Evolutionary conservation across 2,113 vertebrate genomes (phyloP).

Genomic region (Sinocyclocheilus rhinocerous): DNA sequence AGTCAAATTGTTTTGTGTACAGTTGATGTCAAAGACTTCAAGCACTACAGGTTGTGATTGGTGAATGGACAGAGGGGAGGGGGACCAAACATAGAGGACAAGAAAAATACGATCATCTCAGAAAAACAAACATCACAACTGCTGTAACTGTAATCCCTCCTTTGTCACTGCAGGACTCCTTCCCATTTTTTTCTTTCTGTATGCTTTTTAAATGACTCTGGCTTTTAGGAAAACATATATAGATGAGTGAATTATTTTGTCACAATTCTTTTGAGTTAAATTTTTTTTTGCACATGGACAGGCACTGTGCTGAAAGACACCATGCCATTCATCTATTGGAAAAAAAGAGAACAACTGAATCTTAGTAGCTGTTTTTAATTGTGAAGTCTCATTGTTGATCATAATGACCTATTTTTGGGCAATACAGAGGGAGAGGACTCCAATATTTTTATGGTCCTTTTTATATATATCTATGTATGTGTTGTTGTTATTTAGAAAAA

Average conservation of each 20-base stretch:
- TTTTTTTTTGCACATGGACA: constrained; percentile 67
- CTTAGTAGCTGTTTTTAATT: constrained; percentile 85
- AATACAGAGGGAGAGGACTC: constrained; percentile 94
- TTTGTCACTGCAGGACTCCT: constrained; percentile 72
- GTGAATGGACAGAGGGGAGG: constrained; percentile 55
- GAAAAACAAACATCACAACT: constrained; percentile 74
- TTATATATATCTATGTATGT: constrained; percentile 67
- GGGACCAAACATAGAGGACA: constrained; percentile 68
- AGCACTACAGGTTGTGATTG: constrained; percentile 83
- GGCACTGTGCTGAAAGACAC: constrained; percentile 64
- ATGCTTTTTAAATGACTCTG: constrained; percentile 55
- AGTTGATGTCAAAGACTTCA: constrained; percentile 90
- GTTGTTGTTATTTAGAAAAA: constrained; percentile 84
- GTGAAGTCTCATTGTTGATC: constrained; percentile 90
- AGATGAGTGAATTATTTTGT: constrained; percentile 66
- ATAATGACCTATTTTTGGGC: constrained; percentile 98
- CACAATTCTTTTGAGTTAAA: background rate
- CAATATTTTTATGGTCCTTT: constrained; percentile 92
- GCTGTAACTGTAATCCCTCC: constrained; percentile 94
- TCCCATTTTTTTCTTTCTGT: constrained; percentile 65
- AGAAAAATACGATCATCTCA: constrained; percentile 90
- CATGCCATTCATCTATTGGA: constrained; percentile 60
- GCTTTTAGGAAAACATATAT: constrained; percentile 66
- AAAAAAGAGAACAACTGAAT: constrained; percentile 76
- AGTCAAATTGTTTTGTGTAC: constrained; percentile 91